phyloP scores from a whole-genome alignment of 2,113 vertebrate species.

The Eupsittula cactorum region DNA sequence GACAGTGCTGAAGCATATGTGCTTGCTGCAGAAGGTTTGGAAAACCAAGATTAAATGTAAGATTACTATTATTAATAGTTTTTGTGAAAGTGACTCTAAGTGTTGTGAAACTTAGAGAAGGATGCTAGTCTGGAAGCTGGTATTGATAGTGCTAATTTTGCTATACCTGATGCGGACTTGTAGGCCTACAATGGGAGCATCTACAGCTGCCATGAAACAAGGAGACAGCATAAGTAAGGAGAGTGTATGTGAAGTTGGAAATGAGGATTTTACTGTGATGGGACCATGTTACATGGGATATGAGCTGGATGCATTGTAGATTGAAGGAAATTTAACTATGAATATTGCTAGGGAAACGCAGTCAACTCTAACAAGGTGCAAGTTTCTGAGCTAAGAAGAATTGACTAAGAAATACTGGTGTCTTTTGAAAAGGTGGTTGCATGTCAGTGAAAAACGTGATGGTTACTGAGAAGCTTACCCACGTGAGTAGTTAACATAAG shows the following conservation, averaged over 20 bases:
- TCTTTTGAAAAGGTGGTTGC: not conserved
- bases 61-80: not conserved
- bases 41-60: not conserved
- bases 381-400: not conserved
- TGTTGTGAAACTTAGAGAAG: not conserved
- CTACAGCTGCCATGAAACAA: not conserved
- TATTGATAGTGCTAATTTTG: not conserved
- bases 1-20: not conserved
- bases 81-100: not conserved
- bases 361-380: not conserved
- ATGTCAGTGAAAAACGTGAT: not conserved
- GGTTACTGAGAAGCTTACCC: not conserved
- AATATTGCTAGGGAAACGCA: not conserved
- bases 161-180: too few relatives aligned
- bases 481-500: not conserved
- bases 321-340: not conserved
- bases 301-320: not conserved
- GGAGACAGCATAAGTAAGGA: not conserved
- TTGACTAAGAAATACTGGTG: not conserved
- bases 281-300: accelerated
- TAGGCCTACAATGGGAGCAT: not conserved
- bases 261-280: not conserved
- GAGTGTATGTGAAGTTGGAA: not conserved
- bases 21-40: not conserved
- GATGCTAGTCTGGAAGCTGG: not conserved